These are phyloP conservation scores for Drosophila emarginata DNA, from an alignment of 2,888 invertebrate genomes.

Conservation along the genomic window DNA sequence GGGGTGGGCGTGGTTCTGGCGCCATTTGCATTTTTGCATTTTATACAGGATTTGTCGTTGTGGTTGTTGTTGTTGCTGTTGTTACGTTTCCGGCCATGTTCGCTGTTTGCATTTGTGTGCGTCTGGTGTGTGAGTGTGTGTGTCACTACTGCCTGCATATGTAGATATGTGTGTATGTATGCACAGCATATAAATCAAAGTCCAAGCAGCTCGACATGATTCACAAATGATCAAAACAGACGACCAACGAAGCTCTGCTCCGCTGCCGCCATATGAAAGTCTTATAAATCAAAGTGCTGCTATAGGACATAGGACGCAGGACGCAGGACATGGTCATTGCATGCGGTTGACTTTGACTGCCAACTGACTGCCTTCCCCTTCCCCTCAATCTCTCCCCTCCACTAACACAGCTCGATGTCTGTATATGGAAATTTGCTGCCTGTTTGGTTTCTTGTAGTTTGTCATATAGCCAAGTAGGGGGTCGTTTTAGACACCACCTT, in stretches of 20 bases:
- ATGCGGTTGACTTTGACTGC: conserved; percentile 52
- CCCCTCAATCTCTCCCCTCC: background rate
- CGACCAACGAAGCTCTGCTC: conserved; percentile 30
- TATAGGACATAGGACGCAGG: background rate
- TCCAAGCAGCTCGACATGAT: conserved; percentile 70
- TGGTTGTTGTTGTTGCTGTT: conserved; percentile 20
- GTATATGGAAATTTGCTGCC: background rate
- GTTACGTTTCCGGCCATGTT: conserved; percentile 55
- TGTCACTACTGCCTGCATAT: conserved; percentile 18
- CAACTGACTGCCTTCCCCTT: background rate
- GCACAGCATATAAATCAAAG: conserved; percentile 70
- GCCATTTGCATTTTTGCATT: conserved; percentile 52
- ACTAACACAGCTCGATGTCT: background rate
- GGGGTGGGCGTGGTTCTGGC: conserved; percentile 13
- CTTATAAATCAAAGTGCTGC: conserved; percentile 66
- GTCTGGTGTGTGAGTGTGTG: conserved; percentile 5
- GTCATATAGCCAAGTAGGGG: conserved; percentile 32
- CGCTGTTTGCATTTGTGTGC: conserved; percentile 31
- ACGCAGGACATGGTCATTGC: conserved; percentile 23
- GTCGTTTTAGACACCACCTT: background rate
- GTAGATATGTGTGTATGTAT: conserved; percentile 26
- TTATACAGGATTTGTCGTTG: conserved; percentile 48
- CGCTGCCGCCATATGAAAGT: conserved; percentile 60
- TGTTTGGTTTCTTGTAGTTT: conserved; percentile 28
- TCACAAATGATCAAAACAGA: conserved; percentile 73